Evolutionary conservation across 2,113 vertebrate genomes (phyloP).

Genomic region (Heteronetta atricapilla): DNA sequence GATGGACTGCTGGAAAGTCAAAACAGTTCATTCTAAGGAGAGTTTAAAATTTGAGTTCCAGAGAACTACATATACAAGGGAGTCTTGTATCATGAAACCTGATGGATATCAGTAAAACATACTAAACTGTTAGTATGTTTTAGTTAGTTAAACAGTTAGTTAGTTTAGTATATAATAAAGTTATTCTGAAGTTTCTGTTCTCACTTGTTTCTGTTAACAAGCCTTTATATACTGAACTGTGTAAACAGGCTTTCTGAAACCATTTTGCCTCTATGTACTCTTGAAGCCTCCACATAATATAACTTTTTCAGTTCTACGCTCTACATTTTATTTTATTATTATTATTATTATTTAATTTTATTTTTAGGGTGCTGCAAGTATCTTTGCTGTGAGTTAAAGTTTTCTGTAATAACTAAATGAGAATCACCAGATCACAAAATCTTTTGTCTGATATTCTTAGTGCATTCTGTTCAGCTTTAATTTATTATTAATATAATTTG

Average conservation of each 20-base stretch:
- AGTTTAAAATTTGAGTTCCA: background rate
- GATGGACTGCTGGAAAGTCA: background rate
- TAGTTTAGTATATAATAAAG: too few species aligned
- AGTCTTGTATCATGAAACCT: background rate
- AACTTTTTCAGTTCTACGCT: background rate
- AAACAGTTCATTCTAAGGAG: background rate
- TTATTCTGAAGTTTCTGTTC: background rate
- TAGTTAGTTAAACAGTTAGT: too few species aligned
- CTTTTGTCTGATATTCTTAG: background rate
- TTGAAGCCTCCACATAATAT: background rate
- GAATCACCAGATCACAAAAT: background rate
- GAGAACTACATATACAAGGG: background rate
- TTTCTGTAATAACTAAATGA: background rate
- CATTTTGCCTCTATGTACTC: background rate
- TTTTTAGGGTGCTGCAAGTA: background rate
- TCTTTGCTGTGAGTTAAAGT: background rate
- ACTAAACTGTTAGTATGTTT: too few species aligned
- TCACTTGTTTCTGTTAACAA: background rate
- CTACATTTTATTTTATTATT: background rate
- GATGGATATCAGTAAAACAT: background rate
- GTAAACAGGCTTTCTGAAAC: background rate
- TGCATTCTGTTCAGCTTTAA: background rate
- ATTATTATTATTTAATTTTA: background rate
- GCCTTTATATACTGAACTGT: background rate
- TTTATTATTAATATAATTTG: constrained; percentile 21